Evolutionary conservation across 2,113 vertebrate species (phyloP), one percentile per base, ranked within the genome.

Genomic region (Tragelaphus imberbis): DNA sequence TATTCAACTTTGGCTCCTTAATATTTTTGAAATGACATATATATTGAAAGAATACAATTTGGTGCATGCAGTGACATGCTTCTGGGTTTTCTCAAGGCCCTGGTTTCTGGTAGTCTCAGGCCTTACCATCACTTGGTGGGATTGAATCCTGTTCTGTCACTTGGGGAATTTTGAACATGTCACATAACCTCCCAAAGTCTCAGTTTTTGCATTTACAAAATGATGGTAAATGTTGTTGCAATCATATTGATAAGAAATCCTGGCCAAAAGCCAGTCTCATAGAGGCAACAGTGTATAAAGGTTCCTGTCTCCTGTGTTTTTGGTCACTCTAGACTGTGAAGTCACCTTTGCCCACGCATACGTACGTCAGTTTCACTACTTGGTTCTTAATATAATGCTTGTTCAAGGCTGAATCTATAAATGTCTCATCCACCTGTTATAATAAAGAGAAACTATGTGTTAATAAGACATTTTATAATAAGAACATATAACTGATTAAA

Each of bases 401-500:
- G 61, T 90, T 97, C 51, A 97, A 93, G 88, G 89, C 7, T 0
- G 97, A 98, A 92, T 97, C 80, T 88, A 95, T 95, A 97, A 98
- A 97, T 88, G 91, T 95, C 9, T 98, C 95, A 96, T 98, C 97
- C 90, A 97, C 98, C 98, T 98, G 95, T 92, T 71, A 90, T 91
- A 84, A 77, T 11, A 88, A 86, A 97, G 40, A 94, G 63, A 97
- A 86, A 89, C 17, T 59, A 2, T 36, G 15, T 94, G 40, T 98
- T 97, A 98, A 63, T 53, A 63, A 79, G 15, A 55, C 87, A 16
- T 71, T 93, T 96, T 84, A 16, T 56, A 82, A 61, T 84, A 86
- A 86, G 49, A 87, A 56, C 49, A 47, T 58, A 77, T 11, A 5
- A 11, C 40, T 53, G 7, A 88, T 89, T 94, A 93, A 94, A 87